These are phyloP conservation scores for Eupithecia inturbata DNA, from an alignment of 2,888 invertebrate species.

Conservation along the genomic window DNA sequence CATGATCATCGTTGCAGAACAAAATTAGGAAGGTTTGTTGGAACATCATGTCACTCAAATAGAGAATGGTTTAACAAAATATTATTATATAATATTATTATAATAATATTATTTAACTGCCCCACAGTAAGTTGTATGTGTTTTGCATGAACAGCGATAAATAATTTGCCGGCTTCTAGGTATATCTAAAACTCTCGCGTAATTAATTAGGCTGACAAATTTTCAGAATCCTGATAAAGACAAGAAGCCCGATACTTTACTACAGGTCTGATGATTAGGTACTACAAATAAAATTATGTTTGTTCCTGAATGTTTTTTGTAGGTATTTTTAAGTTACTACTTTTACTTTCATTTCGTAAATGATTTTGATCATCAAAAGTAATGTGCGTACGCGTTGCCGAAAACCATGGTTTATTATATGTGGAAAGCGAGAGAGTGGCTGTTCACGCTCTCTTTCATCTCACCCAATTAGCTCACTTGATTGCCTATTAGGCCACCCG, in stretches of 20 bases:
- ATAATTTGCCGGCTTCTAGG: background rate
- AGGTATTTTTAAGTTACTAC: background rate
- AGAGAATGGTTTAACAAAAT: background rate
- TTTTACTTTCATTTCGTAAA: constrained; percentile 37
- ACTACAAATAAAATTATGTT: background rate
- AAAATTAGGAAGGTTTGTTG: constrained; percentile 5
- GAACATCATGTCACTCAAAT: constrained; percentile 22
- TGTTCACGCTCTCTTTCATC: constrained; percentile 68
- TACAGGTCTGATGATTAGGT: background rate
- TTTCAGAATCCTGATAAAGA: background rate
- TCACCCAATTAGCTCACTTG: constrained; percentile 60
- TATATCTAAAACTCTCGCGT: background rate
- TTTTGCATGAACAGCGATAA: background rate
- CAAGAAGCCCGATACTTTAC: background rate
- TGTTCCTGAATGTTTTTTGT: background rate
- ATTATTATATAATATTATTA: too few species aligned
- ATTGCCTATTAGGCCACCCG: constrained; percentile 58
- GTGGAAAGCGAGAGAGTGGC: constrained; percentile 61
- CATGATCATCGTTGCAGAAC: constrained; percentile 10
- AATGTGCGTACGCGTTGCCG: constrained; percentile 34
- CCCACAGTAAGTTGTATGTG: background rate
- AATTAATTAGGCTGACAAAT: background rate
- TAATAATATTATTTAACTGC: background rate
- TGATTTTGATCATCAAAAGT: constrained; percentile 24
- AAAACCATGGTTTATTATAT: constrained; percentile 39